phyloP scores from a whole-genome alignment of 2,888 invertebrate species.

The Dasypogon diadema region DNA sequence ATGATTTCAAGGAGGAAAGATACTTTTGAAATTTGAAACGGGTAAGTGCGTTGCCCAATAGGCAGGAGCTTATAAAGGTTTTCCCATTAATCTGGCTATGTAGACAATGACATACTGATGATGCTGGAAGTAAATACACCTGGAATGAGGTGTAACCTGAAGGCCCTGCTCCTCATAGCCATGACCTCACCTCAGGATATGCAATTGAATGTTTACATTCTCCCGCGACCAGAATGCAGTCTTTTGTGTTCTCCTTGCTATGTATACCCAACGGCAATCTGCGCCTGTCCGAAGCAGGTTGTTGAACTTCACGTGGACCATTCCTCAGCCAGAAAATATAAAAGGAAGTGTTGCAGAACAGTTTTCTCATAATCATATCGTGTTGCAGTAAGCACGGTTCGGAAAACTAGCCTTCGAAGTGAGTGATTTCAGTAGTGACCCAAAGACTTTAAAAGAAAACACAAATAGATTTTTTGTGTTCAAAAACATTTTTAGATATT shows the following conservation, averaged over 20 bases:
- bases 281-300: conserved; percentile 3
- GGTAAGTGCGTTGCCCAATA: no score
- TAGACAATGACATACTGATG: neutral
- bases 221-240: neutral
- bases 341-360: neutral
- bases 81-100: neutral
- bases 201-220: conserved; percentile 31
- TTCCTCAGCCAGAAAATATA: conserved; percentile 20
- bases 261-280: neutral
- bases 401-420: neutral
- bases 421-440: neutral
- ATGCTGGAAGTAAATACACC: neutral
- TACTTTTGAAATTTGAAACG: no score
- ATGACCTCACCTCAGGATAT: neutral
- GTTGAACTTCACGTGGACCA: neutral
- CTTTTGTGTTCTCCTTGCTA: neutral
- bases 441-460: neutral
- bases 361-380: conserved; percentile 25
- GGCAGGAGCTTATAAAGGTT: neutral
- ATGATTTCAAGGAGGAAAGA: no score
- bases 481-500: no score
- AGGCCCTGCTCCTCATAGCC: neutral
- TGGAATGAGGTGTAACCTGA: conserved; percentile 1
- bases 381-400: neutral
- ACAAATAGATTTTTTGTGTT: neutral